Conservation (phyloP, 1,140 invertebrate species). For the Ostrea denselamellosa region DNA sequence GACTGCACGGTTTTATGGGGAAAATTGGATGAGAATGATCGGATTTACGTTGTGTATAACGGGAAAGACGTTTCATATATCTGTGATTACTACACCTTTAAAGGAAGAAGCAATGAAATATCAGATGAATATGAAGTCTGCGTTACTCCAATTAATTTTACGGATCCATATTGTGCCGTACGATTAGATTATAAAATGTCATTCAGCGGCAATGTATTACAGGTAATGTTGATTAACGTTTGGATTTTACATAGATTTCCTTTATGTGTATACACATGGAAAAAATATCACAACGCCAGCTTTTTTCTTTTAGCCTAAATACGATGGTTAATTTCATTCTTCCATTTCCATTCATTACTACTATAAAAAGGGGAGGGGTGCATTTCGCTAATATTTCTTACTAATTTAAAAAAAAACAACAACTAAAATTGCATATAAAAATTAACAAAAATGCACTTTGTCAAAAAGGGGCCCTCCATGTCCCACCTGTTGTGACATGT, state of each 20-base stretch:
- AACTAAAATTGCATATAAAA: too few relatives aligned
- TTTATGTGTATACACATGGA: too few relatives aligned
- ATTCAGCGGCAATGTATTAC: not conserved
- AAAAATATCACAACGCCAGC: too few relatives aligned
- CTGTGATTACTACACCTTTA: not conserved
- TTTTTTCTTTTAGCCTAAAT: too few relatives aligned
- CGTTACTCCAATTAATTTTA: not conserved
- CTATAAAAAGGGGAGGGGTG: too few relatives aligned
- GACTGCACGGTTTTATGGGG: not conserved
- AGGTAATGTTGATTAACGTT: not conserved
- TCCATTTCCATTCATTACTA: too few relatives aligned
- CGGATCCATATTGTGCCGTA: not conserved
- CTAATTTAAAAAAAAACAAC: too few relatives aligned
- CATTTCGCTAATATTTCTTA: too few relatives aligned
- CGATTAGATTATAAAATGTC: not conserved
- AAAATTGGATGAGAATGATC: not conserved
- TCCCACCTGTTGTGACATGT: too few relatives aligned
- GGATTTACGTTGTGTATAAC: not conserved
- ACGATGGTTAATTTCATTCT: too few relatives aligned
- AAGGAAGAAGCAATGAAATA: not conserved
- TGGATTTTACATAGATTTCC: not conserved
- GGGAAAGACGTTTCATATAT: not conserved
- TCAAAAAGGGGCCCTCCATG: too few relatives aligned
- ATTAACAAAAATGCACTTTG: too few relatives aligned
- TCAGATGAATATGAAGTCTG: conserved; percentile 11